Conservation (phyloP, 92 coral and sea anemone genomes). For the Meandrina meandrites region DNA sequence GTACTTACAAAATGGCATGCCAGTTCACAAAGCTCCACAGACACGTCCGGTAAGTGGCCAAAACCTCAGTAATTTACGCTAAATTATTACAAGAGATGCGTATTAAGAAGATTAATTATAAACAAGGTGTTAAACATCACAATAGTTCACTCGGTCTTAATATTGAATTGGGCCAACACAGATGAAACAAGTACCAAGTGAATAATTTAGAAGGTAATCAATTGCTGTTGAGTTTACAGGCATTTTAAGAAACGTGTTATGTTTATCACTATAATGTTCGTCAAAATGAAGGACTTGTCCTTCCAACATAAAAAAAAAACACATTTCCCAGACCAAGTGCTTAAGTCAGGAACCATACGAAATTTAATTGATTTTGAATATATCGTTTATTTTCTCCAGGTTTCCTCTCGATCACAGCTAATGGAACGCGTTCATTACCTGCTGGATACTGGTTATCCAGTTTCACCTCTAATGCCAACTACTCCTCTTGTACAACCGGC, state of each 20-base stretch:
- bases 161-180: neutral
- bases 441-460: constrained; percentile 62
- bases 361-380: neutral
- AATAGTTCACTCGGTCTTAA: no score
- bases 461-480: constrained; percentile 29
- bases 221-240: no score
- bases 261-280: neutral
- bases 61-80: neutral
- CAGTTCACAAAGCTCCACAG: neutral
- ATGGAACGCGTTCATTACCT: constrained; percentile 61
- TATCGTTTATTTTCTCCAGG: constrained; percentile 18
- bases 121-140: no score
- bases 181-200: neutral
- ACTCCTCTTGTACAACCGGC: neutral
- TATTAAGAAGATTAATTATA: no score
- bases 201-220: no score
- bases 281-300: no score
- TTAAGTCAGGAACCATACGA: neutral
- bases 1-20: neutral
- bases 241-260: no score
- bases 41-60: constrained; percentile 11
- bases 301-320: neutral
- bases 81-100: no score
- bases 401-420: constrained; percentile 48
- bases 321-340: neutral